Evolutionary conservation across 2,113 vertebrate species (phyloP).

Genomic region (Peromyscus maniculatus): DNA sequence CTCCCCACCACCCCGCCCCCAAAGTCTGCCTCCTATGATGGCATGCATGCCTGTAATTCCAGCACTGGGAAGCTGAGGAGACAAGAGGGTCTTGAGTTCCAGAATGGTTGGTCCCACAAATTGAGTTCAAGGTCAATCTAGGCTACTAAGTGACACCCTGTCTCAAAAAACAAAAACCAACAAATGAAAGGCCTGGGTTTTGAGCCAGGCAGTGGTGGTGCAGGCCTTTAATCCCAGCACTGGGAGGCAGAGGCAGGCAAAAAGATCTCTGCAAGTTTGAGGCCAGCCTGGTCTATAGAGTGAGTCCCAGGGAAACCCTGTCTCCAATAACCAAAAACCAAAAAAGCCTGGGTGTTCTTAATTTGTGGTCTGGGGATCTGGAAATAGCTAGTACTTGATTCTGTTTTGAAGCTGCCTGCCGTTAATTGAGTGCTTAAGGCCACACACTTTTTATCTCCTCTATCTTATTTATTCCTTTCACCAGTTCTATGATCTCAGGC

Average conservation of each 20-base stretch:
- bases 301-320: neutral
- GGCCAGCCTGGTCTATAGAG: neutral
- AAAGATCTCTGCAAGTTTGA: neutral
- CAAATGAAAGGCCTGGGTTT: neutral
- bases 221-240: neutral
- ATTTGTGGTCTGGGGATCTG: neutral
- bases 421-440: conserved; percentile 21
- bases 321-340: neutral
- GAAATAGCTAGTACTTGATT: conserved; percentile 20
- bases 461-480: conserved; percentile 38
- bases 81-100: neutral
- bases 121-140: neutral
- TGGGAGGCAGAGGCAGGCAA: neutral
- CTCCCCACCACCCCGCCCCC: neutral
- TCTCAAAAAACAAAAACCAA: neutral
- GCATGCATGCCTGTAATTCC: neutral
- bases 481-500: conserved; percentile 31
- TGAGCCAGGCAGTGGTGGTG: neutral
- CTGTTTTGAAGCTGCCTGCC: conserved; percentile 24
- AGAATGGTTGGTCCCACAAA: neutral
- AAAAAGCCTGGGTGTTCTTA: neutral
- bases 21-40: neutral
- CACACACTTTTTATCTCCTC: conserved; percentile 11
- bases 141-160: neutral
- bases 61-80: neutral